A percentile compares a stretch with the other conserved stretches of the same genome.
Conservation (phyloP, 2,888 invertebrate species). For the Pemphredon lugubris region DNA sequence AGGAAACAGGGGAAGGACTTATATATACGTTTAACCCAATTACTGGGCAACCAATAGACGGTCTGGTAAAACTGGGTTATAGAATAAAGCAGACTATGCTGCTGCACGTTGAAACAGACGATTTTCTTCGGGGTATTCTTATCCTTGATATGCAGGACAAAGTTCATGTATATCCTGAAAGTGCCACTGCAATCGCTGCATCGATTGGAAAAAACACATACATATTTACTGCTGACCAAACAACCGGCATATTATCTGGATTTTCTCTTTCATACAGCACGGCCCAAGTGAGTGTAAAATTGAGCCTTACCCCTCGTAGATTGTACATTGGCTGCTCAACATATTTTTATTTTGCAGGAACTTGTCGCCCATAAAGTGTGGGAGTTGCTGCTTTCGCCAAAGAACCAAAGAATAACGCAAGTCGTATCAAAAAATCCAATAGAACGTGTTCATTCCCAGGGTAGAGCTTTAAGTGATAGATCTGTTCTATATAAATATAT, state of each 20-base stretch:
- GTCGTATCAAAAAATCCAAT: conserved; percentile 85
- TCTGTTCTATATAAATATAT: conserved; percentile 99
- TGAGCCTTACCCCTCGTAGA: background rate
- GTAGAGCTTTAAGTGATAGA: conserved; percentile 96
- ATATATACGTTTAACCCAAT: conserved; percentile 95
- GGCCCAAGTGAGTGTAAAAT: conserved; percentile 71
- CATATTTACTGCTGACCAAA: conserved; percentile 85
- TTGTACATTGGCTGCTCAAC: background rate
- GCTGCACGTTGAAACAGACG: conserved; percentile 86
- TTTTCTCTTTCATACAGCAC: conserved; percentile 83
- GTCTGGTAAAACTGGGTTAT: conserved; percentile 84
- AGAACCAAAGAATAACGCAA: conserved; percentile 85
- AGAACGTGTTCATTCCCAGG: conserved; percentile 95
- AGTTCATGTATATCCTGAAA: conserved; percentile 87
- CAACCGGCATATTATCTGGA: conserved; percentile 84
- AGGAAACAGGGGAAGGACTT: conserved; percentile 86
- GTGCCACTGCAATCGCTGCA: conserved; percentile 82
- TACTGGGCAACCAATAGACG: conserved; percentile 87
- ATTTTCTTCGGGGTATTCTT: conserved; percentile 90
- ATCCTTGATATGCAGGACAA: conserved; percentile 86
- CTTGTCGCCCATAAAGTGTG: conserved; percentile 87
- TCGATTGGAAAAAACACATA: conserved; percentile 83
- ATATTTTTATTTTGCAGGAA: conserved; percentile 80
- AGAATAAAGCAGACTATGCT: conserved; percentile 89
- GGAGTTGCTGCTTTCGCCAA: conserved; percentile 86